Conservation (phyloP, 2,797 vertebrate genomes). For the Premnoplex brunnescens region DNA sequence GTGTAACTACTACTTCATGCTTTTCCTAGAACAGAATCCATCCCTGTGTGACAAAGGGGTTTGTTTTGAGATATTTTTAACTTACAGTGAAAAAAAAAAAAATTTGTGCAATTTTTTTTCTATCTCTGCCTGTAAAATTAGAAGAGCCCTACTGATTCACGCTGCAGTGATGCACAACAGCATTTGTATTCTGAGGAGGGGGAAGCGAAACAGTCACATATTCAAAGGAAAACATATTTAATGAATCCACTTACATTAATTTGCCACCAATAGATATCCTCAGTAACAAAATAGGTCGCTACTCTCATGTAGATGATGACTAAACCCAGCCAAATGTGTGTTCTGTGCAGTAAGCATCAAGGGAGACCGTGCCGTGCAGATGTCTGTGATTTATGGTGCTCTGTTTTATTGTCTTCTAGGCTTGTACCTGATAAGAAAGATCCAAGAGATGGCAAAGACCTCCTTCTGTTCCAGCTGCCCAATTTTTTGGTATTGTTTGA, state of each 20-base stretch:
- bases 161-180: background rate
- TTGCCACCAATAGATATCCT: background rate
- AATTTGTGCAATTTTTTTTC: background rate
- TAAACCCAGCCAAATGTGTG: background rate
- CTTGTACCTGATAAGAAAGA: background rate
- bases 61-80: slow-evolving; percentile 9
- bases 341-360: background rate
- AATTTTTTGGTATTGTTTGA: background rate
- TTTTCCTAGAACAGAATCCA: background rate
- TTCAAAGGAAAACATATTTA: background rate
- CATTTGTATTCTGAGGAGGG: background rate
- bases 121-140: background rate
- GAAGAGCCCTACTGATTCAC: background rate
- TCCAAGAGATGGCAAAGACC: background rate
- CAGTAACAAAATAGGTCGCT: background rate
- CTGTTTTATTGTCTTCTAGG: background rate
- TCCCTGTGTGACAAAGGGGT: background rate
- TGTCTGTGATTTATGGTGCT: background rate
- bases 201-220: background rate
- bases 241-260: background rate
- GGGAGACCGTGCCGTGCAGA: background rate
- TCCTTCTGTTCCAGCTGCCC: background rate
- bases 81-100: background rate
- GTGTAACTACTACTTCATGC: background rate
- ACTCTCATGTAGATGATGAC: background rate